Evolutionary conservation across 1,140 invertebrate species (phyloP), one percentile per base, ranked within the genome.

Genomic region (Idris sp.): DNA sequence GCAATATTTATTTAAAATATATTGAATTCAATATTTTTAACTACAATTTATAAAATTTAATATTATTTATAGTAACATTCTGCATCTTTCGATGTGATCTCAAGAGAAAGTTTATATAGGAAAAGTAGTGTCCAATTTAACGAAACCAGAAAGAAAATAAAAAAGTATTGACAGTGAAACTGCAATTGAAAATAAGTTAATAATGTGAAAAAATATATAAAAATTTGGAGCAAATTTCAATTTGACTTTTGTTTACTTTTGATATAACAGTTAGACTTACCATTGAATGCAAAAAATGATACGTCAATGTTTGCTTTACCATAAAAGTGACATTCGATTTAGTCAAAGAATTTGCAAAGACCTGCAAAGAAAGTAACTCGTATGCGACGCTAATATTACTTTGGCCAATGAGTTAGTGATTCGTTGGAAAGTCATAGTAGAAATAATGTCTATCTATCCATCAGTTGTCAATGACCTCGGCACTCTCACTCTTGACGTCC

Each of bases 401-500:
- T 68, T 10, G 61, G 36, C 38, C 56, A 53, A 61, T 64, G 64
- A 53, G 64, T 14, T 43, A 54, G 65, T 43, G 51, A 72, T 72
- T 49, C 58, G 61, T 74, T 74, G 54, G 71, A 76, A 76, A 76
- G 74, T 76, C 61, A 65, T 72, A 58, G 67, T 49, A 72, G 48
- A 76, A 76, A 59, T 76, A 64, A 75, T 64, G 67, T 73, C 64
- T 61, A 73, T 78, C 68, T 58, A 71, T 78, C 71, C 56, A 65
- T 77, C 61, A 73, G 67, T 78, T 78, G 72, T 68, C 76, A 78
- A 78, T 75, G 72, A 75, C 68, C 72, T 72, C 67, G 72, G 65
- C 49, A 78, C 72, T 78, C 73, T 78, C 73, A 73, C 73, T 78
- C 72, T 72, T 75, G 65, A 76, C 67, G 72, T 69, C 62, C 61